Evolutionary conservation across 2,113 vertebrate species (phyloP).

Genomic region (Haemorhous mexicanus): DNA sequence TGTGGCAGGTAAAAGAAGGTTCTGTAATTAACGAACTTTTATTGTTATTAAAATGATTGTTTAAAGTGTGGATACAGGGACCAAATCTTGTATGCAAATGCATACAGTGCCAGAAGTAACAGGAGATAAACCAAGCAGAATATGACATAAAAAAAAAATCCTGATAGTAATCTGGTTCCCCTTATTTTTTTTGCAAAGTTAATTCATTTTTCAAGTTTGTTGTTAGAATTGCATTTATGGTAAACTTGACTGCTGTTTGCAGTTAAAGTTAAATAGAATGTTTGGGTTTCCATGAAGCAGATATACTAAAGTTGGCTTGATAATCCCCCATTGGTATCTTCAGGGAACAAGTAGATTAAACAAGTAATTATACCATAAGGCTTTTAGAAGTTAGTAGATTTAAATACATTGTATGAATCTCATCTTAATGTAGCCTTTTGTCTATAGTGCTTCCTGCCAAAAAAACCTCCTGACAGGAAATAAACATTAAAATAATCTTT

Average conservation of each 20-base stretch:
- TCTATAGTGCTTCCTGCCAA: conserved; percentile 76
- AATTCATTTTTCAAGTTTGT: neutral
- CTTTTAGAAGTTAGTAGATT: conserved; percentile 78
- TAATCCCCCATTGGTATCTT: conserved; percentile 63
- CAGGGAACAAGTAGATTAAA: conserved; percentile 77
- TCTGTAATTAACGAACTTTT: neutral
- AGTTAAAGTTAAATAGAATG: neutral
- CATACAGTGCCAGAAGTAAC: neutral
- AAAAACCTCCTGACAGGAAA: conserved; percentile 80
- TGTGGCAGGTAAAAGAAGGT: neutral
- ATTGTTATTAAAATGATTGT: neutral
- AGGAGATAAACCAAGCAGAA: neutral
- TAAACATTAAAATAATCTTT: conserved; percentile 87
- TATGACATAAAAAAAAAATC: neutral
- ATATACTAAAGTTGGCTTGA: conserved; percentile 57
- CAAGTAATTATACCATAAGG: conserved; percentile 79
- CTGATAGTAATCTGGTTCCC: neutral
- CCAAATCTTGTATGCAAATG: neutral
- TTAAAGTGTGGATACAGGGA: neutral
- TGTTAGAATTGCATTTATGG: neutral
- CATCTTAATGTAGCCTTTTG: conserved; percentile 72
- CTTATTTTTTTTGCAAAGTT: neutral
- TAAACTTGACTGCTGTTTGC: neutral
- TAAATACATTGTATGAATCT: conserved; percentile 74
- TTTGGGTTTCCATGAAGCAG: conserved; percentile 49